phyloP scores from a whole-genome alignment of 2,888 invertebrate species.

The Drosophila nigricruria region DNA sequence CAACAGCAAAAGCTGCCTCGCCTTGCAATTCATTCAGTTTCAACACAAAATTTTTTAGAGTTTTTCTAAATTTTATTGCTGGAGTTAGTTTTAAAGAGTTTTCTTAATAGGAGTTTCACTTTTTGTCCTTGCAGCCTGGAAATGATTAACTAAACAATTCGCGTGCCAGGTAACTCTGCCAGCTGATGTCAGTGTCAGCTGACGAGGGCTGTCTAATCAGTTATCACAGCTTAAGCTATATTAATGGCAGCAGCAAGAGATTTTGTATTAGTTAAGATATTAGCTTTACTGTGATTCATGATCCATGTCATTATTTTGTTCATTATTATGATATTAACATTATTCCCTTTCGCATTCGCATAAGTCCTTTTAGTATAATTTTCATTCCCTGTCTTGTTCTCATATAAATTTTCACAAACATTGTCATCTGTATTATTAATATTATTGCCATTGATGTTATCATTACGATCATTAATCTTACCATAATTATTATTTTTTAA shows the following conservation, averaged over 20 bases:
- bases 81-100: neutral
- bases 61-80: neutral
- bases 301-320: neutral
- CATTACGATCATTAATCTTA: too few relatives aligned
- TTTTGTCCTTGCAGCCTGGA: slow-evolving; percentile 5
- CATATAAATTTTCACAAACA: too few relatives aligned
- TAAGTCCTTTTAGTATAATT: too few relatives aligned
- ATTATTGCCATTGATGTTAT: too few relatives aligned
- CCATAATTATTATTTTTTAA: too few relatives aligned
- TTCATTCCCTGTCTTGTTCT: too few relatives aligned
- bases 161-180: neutral
- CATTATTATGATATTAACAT: neutral
- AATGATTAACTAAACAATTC: slow-evolving; percentile 38
- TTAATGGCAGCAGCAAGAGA: too few relatives aligned
- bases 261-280: neutral
- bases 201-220: slow-evolving; percentile 9
- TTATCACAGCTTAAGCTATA: neutral
- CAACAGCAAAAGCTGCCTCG: neutral
- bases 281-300: neutral
- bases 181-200: slow-evolving; percentile 9
- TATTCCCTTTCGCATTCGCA: neutral
- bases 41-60: too few relatives aligned
- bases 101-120: neutral
- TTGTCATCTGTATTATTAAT: too few relatives aligned
- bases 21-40: slow-evolving; percentile 12